Conservation (phyloP, 2,113 vertebrate genomes). For the Microtus montanus region DNA sequence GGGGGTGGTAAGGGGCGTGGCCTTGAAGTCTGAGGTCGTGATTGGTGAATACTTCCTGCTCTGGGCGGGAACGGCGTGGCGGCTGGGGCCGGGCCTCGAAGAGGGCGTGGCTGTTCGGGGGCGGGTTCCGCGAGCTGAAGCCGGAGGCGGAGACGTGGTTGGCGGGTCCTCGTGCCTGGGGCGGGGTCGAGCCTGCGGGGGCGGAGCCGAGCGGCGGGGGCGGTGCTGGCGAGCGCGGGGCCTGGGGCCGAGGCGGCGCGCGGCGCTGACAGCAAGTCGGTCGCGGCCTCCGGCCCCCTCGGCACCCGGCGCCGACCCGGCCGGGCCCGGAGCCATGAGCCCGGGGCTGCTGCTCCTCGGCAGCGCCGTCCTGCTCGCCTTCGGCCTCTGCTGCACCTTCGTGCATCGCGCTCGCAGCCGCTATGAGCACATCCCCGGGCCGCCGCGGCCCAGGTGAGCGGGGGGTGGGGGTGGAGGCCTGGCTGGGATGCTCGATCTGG, state of each 20-base stretch:
- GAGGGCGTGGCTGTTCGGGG: neutral
- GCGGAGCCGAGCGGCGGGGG: conserved; percentile 73
- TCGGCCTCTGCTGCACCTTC: conserved; percentile 85
- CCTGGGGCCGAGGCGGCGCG: conserved; percentile 64
- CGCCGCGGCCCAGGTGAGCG: conserved; percentile 87
- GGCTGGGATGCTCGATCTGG: conserved; percentile 41
- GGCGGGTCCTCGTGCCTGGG: conserved; percentile 47
- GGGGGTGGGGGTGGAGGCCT: conserved; percentile 59
- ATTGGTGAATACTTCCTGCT: conserved; percentile 1
- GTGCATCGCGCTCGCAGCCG: conserved; percentile 82
- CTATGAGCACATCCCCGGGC: conserved; percentile 88
- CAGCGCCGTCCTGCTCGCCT: conserved; percentile 64
- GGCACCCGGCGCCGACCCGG: neutral
- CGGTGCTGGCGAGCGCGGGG: conserved; percentile 71
- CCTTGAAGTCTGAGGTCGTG: neutral
- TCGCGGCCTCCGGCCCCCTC: conserved; percentile 66
- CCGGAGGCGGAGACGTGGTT: conserved; percentile 69
- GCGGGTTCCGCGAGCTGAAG: neutral
- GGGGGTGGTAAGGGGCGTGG: neutral
- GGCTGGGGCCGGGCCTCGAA: neutral
- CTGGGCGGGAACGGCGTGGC: neutral
- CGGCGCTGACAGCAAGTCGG: conserved; percentile 71
- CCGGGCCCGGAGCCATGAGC: conserved; percentile 66
- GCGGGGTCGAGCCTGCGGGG: conserved; percentile 64
- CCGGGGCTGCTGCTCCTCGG: conserved; percentile 66